A percentile compares a stretch with the other conserved stretches of the same genome.
Evolutionary conservation across 2,113 vertebrate genomes (phyloP).

Genomic region (Bucco capensis): DNA sequence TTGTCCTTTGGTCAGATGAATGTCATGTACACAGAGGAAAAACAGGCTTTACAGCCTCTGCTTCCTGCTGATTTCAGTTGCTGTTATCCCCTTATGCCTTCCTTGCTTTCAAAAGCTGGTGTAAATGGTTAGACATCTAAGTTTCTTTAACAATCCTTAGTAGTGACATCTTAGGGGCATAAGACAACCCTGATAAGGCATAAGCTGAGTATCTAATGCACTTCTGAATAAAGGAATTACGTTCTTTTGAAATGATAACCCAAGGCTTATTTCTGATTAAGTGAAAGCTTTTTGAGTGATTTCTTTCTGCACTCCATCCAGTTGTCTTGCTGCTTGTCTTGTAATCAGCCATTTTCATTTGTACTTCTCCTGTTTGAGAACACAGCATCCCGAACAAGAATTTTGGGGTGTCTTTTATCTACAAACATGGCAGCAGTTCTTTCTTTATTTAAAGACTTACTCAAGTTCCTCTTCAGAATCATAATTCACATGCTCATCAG

Average conservation of each 20-base stretch:
- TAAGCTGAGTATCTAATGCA: background rate
- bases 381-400: background rate
- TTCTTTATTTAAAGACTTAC: constrained; percentile 70
- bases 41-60: background rate
- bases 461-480: constrained; percentile 82
- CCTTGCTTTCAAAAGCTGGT: background rate
- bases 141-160: background rate
- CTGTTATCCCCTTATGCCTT: background rate
- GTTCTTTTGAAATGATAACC: background rate
- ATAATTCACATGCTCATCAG: constrained; percentile 31
- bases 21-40: background rate
- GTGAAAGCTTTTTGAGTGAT: background rate
- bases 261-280: background rate
- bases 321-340: background rate
- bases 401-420: background rate
- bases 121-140: background rate
- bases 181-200: background rate
- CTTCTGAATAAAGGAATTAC: background rate
- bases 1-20: background rate
- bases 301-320: background rate
- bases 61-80: background rate
- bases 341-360: background rate
- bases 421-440: background rate
- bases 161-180: background rate
- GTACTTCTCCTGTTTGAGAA: background rate